phyloP scores from a whole-genome alignment of 2,797 vertebrate genomes.

The Echiichthys vipera region DNA sequence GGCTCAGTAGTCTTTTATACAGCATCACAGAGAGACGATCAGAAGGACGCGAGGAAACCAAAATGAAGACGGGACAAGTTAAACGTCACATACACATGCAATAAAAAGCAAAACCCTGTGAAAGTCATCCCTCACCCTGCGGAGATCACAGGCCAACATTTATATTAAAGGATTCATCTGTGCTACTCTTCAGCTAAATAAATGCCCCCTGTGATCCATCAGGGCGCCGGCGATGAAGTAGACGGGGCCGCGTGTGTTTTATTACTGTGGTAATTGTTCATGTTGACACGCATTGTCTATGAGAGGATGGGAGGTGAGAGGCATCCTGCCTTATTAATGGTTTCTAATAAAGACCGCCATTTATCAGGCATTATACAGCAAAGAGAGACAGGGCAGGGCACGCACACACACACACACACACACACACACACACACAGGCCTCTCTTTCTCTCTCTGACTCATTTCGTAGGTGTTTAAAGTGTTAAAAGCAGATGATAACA shows the following conservation, averaged over 20 bases:
- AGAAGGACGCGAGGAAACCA: neutral
- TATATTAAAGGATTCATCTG: constrained; percentile 77
- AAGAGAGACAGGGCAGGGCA: constrained; percentile 50
- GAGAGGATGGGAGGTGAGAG: constrained; percentile 74
- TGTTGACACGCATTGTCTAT: constrained; percentile 79
- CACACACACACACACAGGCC: neutral
- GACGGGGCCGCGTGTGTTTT: constrained; percentile 66
- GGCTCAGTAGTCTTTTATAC: too few species aligned
- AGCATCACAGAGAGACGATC: neutral
- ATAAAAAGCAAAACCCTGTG: neutral
- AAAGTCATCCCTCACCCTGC: constrained; percentile 15
- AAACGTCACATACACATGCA: neutral
- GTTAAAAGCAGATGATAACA: too few species aligned
- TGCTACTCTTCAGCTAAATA: constrained; percentile 71
- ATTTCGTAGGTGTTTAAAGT: too few species aligned
- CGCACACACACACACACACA: constrained; percentile 7
- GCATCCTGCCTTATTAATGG: constrained; percentile 80
- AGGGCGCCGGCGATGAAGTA: constrained; percentile 69
- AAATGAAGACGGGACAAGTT: neutral
- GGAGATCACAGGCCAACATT: constrained; percentile 65
- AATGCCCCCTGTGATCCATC: constrained; percentile 77
- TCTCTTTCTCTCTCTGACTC: neutral
- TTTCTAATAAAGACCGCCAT: constrained; percentile 82
- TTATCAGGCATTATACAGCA: constrained; percentile 76
- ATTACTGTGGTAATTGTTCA: constrained; percentile 84